Base-by-base conservation (phyloP, 1,140 invertebrate genomes). In the Polyergus mexicanus region DNA sequence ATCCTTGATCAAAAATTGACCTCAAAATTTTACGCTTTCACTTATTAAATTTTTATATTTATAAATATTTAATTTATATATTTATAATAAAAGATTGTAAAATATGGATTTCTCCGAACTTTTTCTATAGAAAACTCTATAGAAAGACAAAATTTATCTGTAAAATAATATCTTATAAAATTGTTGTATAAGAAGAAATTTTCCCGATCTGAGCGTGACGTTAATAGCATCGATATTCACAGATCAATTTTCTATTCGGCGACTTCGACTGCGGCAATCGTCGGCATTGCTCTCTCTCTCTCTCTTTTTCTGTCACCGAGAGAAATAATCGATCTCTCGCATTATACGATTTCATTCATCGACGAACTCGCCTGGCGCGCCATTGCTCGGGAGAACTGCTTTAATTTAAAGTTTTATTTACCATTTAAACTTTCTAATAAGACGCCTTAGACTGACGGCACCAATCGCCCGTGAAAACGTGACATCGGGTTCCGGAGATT, bases 391-490 rank as follows among this genome's bases (percentile, higher is more conserved):
- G 54, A 58, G 62, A 72, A 72, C 54, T 72, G 78, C 78, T 2
- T 83, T 83, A 83, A 83, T 83, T 83, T 83, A 83, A 83, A 83
- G 78, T 83, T 83, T 83, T 83, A 83, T 83, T 83, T 83, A 83
- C 68, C 78, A 83, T 83, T 83, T 83, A 83, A 83, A 83, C 68
- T 83, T 83, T 83, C 78, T 83, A 83, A 83, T 83, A 83, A 83
- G 68, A 83, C 68, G 38, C 78, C 13, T 83, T 74, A 83, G 16
- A 51, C 54, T 38, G 13, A 47, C 54, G 66, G 54, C 54, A 74
- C 54, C 68, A 74, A 83, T 83, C 78, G 68, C 38, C 78, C 51
- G 56, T 83, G 68, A 83, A 69, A 83, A 83, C 68, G 38, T 66
- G 66, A 72, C 68, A 47, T 72, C 66, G 66, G 25, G 13, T 35